These are phyloP conservation scores for Pantala flavescens DNA, from an alignment of 1,140 invertebrate species.

Conservation along the genomic window DNA sequence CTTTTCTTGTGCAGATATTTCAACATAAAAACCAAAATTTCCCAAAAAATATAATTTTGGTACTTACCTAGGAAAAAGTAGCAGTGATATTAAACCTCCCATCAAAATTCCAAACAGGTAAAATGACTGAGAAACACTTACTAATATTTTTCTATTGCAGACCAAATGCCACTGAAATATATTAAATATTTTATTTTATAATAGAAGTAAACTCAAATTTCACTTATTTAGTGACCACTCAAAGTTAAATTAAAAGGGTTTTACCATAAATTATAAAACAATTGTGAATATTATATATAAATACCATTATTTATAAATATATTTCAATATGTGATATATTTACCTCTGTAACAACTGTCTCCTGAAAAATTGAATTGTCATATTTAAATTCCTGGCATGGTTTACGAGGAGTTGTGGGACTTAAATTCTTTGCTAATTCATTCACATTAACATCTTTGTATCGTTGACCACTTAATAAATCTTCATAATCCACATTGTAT, in stretches of 20 bases:
- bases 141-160: slow-evolving; percentile 18
- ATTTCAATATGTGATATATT: no score
- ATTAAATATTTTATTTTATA: not conserved
- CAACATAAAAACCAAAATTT: no score
- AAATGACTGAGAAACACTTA: slow-evolving; percentile 19
- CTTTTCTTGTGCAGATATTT: no score
- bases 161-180: slow-evolving; percentile 19
- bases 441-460: not conserved
- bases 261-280: no score
- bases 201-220: not conserved
- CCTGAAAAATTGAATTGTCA: not conserved
- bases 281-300: no score
- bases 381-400: not conserved
- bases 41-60: no score
- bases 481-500: not conserved
- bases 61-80: slow-evolving; percentile 14
- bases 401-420: not conserved
- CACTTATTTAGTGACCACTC: no score
- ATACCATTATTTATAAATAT: no score
- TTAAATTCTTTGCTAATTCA: not conserved
- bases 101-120: slow-evolving; percentile 18
- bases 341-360: not conserved
- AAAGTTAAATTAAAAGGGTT: no score
- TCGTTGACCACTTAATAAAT: not conserved
- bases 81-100: slow-evolving; percentile 12